Conservation (phyloP, 2,113 vertebrate genomes). For the Myrmecophaga tridactyla region DNA sequence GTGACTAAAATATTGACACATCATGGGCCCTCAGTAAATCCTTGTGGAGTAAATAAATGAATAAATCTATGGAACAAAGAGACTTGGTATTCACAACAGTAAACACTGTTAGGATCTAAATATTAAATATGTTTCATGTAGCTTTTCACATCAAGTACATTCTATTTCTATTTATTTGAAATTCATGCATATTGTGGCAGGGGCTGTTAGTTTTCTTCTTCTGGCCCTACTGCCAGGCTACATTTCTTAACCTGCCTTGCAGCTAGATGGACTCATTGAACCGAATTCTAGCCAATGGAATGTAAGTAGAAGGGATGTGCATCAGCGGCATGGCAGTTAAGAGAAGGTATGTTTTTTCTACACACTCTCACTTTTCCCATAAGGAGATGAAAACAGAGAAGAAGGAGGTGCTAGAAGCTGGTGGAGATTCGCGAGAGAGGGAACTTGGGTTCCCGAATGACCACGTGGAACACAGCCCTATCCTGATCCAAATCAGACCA, state of each 20-base stretch:
- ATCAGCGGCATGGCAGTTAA: neutral
- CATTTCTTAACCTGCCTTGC: neutral
- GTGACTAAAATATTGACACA: neutral
- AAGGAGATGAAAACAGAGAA: neutral
- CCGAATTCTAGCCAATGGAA: neutral
- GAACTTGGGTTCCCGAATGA: neutral
- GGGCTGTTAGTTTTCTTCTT: neutral
- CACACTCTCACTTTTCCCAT: neutral
- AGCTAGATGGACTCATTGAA: neutral
- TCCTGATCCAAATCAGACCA: neutral
- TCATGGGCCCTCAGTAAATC: neutral
- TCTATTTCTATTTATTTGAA: conserved; percentile 37
- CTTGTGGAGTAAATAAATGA: neutral
- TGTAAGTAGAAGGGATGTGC: neutral
- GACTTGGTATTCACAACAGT: neutral
- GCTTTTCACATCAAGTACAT: neutral
- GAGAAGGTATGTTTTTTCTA: neutral
- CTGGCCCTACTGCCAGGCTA: neutral
- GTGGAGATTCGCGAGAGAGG: neutral
- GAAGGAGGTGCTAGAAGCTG: neutral
- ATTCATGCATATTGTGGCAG: neutral
- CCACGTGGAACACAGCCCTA: neutral
- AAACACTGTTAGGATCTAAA: neutral
- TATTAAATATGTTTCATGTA: neutral
- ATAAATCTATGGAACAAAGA: neutral